Evolutionary conservation across 2,113 vertebrate genomes (phyloP), one percentile per base, ranked within the genome.

Genomic region (Centropus bengalensis): DNA sequence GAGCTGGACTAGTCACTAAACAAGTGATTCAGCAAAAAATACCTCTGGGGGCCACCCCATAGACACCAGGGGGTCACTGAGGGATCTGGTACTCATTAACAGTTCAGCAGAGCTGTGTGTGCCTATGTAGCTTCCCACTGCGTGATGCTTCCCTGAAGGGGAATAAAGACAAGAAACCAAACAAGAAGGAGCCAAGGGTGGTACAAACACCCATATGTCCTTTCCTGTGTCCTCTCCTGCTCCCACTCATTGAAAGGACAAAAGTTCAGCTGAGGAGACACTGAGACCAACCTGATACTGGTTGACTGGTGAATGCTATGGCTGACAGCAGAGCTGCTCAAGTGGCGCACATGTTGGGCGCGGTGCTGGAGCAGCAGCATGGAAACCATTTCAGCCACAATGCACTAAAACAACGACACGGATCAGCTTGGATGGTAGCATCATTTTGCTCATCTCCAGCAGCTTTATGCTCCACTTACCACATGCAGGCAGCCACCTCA

Each of bases 191-290:
- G 33, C 55, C 2, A 2, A 38, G 33, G 33, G 30, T 52, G 83
- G 12, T 26, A 24, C 82, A 33, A 68, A 49, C 52, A 19, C 8
- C 36, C 7, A 0, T 1, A 2, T 8, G 28, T n/a, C 38, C 51
- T 51, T 75, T 49, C n/a, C 21, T 1, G 0, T 0, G 1, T 55
- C 82, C 66, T 66, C 23, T 49, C n/a, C 63, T 40, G 54, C 64
- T 84, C 58, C 62, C 64, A 40, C 27, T 4, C 12, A 14, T 38
- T 4, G 27, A 56, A 76, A 17, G 0, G 4, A 3, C 0, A 11
- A 45, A 14, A 56, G 23, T n/a, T 44, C 8, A 3, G 38, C 59
- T 16, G 1, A 60, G 44, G 44, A 62, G 36, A 36, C 26, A 1
- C 28, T 2, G 38, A 19, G 22, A 44, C 11, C 83, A 21, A 6